phyloP scores from a whole-genome alignment of 2,888 invertebrate genomes.

The Epinotia ramella region DNA sequence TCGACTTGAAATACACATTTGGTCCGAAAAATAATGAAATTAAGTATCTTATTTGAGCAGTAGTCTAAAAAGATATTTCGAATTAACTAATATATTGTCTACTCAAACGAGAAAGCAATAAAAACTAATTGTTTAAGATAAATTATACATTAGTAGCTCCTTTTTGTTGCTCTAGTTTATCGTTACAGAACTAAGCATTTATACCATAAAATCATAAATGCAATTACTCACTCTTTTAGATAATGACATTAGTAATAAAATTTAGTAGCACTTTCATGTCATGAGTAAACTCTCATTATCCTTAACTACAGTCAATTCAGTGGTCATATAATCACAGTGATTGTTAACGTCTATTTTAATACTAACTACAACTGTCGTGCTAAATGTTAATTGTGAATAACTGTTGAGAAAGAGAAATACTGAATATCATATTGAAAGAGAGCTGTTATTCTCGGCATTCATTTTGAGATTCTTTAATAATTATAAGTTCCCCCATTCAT shows the following conservation, averaged over 20 bases:
- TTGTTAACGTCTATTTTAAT: conserved; percentile 11
- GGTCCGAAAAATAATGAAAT: conserved; percentile 17
- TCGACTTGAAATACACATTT: too few relatives aligned
- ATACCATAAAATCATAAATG: not conserved
- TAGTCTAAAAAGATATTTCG: conserved; percentile 19
- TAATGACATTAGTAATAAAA: not conserved
- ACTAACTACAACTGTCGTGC: conserved; percentile 5
- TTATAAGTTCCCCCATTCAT: conserved; percentile 88
- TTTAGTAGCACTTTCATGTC: conserved; percentile 19
- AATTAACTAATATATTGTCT: not conserved
- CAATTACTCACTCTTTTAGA: conserved; percentile 4
- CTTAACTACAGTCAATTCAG: conserved; percentile 28
- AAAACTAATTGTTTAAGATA: not conserved
- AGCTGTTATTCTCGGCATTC: not conserved
- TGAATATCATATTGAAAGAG: not conserved
- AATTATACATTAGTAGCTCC: not conserved
- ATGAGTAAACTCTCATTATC: conserved; percentile 2
- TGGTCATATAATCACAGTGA: conserved; percentile 31
- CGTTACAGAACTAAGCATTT: conserved; percentile 12
- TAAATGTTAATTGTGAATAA: conserved; percentile 12
- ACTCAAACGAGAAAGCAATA: not conserved
- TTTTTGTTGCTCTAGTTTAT: not conserved
- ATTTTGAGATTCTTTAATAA: conserved; percentile 22
- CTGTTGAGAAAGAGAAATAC: not conserved
- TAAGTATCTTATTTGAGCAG: conserved; percentile 32